Evolutionary conservation across 2,888 invertebrate species (phyloP), one percentile per base, ranked within the genome.

Genomic region (Rotaria sp.): DNA sequence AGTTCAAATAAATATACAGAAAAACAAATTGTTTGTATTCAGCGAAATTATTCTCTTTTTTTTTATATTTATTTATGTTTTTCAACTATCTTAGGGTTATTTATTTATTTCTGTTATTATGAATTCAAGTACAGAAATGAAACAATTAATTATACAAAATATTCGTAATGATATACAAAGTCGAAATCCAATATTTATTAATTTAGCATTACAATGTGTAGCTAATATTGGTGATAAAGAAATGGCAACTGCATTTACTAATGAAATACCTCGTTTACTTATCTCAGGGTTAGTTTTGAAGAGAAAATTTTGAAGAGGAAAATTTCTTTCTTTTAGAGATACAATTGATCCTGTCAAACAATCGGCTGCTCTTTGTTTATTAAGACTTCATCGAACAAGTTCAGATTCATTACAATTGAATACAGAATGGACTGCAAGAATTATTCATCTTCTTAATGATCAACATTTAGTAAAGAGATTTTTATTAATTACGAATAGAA

Each of bases 1-100:
- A 97, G 97, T 88, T 99, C 99, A 88, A 99, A 99, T 92, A 99
- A 99, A 93, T 99, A 99, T 93, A 98, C 99, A 85, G 99, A 99
- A 92, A 99, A 99, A 93, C 99, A 99, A 93, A 99, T 99, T 92
- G 96, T 92, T 88, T 90, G 91, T 57, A 11, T n/a, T 18, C 21
- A 50, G 18, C 10, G 50, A 50, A 50, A 15, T 50, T 50, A n/a
- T n/a, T n/a, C n/a, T 18, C 8, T 11, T 45, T 3, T 13, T 45
- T 11, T 45, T 45, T 45, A 18, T 50, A 50, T 50, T 50, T 50
- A 3, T 13, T 50, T 18, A 13, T 50, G 10, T 0, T 18, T 50
- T 50, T 35, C 57, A 30, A 55, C 89, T 88, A 88, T 92, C 93
- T 84, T 91, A 96, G 96, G 99, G 99, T 88, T 99, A 99, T 92